These are phyloP conservation scores for Stegodyphus dumicola DNA, from an alignment of 1,140 invertebrate genomes.

Conservation along the genomic window DNA sequence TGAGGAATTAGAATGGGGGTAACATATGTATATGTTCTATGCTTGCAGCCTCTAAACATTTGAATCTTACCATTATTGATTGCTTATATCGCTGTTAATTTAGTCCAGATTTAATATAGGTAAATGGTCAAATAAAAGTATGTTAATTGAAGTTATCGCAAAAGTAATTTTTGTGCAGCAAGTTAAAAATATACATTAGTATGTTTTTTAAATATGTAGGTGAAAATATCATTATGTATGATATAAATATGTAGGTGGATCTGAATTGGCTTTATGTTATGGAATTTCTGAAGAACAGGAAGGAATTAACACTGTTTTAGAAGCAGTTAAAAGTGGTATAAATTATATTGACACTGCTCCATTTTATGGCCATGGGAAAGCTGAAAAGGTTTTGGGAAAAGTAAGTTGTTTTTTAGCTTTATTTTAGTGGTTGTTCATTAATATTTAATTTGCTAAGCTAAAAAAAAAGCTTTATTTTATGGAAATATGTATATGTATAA, in stretches of 20 bases:
- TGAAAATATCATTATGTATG: conserved; percentile 58
- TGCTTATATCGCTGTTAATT: background rate
- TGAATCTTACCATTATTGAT: background rate
- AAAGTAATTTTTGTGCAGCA: background rate
- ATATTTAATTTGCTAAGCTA: background rate
- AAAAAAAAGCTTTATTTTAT: background rate
- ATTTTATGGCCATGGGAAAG: conserved; percentile 82
- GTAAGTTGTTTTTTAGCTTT: conserved; percentile 69
- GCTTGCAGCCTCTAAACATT: no score
- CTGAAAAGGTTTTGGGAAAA: conserved; percentile 83
- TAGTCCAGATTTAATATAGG: background rate
- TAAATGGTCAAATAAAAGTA: no score
- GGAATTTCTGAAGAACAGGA: conserved; percentile 71
- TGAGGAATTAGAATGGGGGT: no score
- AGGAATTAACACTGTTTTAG: conserved; percentile 77
- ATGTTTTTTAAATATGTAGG: conserved; percentile 63
- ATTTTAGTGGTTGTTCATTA: no score
- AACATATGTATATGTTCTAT: no score
- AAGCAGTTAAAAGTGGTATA: conserved; percentile 81
- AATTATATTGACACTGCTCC: conserved; percentile 94
- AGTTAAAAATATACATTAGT: background rate
- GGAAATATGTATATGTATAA: background rate
- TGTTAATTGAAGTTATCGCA: background rate
- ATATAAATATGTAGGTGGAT: conserved; percentile 67
- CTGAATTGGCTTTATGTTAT: conserved; percentile 64